Conservation (phyloP, 2,113 vertebrate species). For the Oophaga pumilio region DNA sequence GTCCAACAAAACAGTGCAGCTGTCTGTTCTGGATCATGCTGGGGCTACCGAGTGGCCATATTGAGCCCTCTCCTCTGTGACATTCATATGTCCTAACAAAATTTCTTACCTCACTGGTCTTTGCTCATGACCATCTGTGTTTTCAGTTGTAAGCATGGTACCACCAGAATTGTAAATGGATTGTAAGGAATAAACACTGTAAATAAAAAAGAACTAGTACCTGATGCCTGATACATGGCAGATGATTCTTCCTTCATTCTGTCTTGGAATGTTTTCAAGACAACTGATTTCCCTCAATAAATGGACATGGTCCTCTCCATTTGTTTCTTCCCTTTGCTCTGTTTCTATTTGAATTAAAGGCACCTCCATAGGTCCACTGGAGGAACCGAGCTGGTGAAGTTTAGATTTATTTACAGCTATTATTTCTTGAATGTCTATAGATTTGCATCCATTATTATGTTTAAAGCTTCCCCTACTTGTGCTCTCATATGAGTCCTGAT, state of each 20-base stretch:
- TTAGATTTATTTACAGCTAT: conserved; percentile 51
- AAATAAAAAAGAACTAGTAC: conserved; percentile 64
- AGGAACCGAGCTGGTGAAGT: conserved; percentile 53
- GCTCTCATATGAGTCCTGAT: conserved; percentile 70
- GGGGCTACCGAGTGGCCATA: too few relatives aligned
- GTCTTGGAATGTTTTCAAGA: conserved; percentile 60
- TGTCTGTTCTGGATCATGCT: too few relatives aligned
- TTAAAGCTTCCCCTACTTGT: conserved; percentile 60
- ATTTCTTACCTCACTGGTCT: too few relatives aligned
- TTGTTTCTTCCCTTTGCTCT: conserved; percentile 81
- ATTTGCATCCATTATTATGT: conserved; percentile 62
- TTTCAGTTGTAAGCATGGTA: background rate
- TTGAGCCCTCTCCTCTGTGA: too few relatives aligned
- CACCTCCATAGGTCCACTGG: conserved; percentile 79
- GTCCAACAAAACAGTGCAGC: too few relatives aligned
- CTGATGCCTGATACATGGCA: conserved; percentile 64
- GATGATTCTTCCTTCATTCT: conserved; percentile 58
- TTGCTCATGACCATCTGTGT: background rate
- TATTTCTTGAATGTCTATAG: conserved; percentile 65
- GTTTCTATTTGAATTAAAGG: conserved; percentile 95
- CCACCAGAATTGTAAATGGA: background rate
- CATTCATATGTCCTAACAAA: too few relatives aligned
- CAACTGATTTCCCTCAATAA: background rate
- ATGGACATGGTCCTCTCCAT: conserved; percentile 59
- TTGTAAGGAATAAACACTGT: background rate